Conservation (phyloP, 1,140 invertebrate genomes). For the Lutraria rhynchaena region DNA sequence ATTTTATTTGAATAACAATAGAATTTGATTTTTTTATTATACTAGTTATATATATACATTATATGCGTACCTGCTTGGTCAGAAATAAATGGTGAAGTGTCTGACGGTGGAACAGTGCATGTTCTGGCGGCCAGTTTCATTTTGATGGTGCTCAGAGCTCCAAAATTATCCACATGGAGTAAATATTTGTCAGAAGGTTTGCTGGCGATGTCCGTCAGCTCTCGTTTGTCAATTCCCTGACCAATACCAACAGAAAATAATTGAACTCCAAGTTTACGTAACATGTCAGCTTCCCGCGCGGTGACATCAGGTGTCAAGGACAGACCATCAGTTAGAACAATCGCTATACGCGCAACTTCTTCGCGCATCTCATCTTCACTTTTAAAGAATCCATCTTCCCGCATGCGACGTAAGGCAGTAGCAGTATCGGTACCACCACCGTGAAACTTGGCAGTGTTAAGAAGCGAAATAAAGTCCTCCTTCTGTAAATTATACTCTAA, state of each 20-base stretch:
- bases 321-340: constrained; percentile 76
- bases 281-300: constrained; percentile 58
- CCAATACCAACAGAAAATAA: constrained; percentile 73
- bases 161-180: constrained; percentile 66
- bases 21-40: too few relatives aligned
- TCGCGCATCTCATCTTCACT: constrained; percentile 41
- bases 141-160: constrained; percentile 70
- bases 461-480: constrained; percentile 29
- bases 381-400: constrained; percentile 58
- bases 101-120: constrained; percentile 63
- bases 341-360: constrained; percentile 63
- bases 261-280: constrained; percentile 65
- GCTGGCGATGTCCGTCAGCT: constrained; percentile 68
- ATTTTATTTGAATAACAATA: too few relatives aligned
- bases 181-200: constrained; percentile 62
- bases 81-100: not conserved
- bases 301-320: constrained; percentile 66
- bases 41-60: too few relatives aligned
- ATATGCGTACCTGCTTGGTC: constrained; percentile 50
- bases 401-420: constrained; percentile 62
- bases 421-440: constrained; percentile 70
- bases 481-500: constrained; percentile 58
- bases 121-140: constrained; percentile 67
- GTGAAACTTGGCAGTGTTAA: constrained; percentile 58
- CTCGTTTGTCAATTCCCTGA: constrained; percentile 63